These are phyloP conservation scores for Drosophila koepferae DNA, from an alignment of 2,888 invertebrate species.

Conservation along the genomic window DNA sequence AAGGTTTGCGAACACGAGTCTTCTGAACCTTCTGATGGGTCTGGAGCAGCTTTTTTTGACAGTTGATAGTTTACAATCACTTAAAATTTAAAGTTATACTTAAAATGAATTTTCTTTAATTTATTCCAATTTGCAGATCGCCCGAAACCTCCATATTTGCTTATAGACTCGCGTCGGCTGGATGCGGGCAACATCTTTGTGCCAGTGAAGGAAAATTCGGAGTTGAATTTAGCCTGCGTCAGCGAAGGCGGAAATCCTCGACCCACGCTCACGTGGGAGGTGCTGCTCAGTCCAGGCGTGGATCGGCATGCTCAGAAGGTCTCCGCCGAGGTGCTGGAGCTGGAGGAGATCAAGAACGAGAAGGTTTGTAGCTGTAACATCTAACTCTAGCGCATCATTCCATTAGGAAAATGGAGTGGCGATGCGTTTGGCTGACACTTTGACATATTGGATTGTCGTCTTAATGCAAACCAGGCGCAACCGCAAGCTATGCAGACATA, in stretches of 20 bases:
- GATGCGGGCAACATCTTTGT: conserved; percentile 95
- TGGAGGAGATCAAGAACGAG: conserved; percentile 85
- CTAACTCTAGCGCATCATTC: not conserved
- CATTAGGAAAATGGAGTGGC: conserved; percentile 28
- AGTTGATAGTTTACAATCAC: too few species aligned
- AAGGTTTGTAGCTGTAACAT: conserved; percentile 75
- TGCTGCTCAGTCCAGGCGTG: conserved; percentile 86
- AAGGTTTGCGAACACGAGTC: too few species aligned
- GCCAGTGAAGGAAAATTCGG: conserved; percentile 93
- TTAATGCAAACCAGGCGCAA: conserved; percentile 39
- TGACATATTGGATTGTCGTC: conserved; percentile 50
- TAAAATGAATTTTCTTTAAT: not conserved
- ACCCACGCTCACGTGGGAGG: conserved; percentile 86
- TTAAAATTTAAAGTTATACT: not conserved
- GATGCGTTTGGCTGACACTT: conserved; percentile 42
- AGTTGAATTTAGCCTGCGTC: conserved; percentile 93
- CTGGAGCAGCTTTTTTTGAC: too few species aligned
- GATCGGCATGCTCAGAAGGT: conserved; percentile 87
- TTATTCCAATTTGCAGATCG: conserved; percentile 87
- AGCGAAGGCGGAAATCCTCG: conserved; percentile 93
- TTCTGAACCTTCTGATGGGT: too few species aligned
- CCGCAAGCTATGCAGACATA: conserved; percentile 34
- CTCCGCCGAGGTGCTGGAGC: conserved; percentile 85
- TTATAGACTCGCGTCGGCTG: conserved; percentile 93
- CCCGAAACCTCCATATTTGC: conserved; percentile 93